Evolutionary conservation across 1,140 invertebrate genomes (phyloP).

Genomic region (Phymastichus coffea): DNA sequence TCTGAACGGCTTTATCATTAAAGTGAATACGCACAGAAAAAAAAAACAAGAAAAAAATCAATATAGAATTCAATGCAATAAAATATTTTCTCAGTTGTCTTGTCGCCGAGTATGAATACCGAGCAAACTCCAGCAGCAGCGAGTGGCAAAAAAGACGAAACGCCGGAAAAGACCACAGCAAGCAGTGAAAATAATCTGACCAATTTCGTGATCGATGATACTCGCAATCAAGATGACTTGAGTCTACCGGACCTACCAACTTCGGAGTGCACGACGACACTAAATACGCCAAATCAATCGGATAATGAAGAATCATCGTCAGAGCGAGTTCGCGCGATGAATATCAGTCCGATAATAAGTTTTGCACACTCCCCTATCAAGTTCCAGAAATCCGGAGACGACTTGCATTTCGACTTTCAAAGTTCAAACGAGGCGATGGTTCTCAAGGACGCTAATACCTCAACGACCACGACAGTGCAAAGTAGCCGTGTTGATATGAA

Average conservation of each 20-base stretch:
- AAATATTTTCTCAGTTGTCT: too few relatives aligned
- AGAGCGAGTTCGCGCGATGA: constrained; percentile 43
- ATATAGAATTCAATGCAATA: too few relatives aligned
- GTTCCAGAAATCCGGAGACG: constrained; percentile 32
- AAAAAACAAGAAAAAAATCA: too few relatives aligned
- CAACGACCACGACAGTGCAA: neutral
- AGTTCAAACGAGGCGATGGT: constrained; percentile 22
- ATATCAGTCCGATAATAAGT: constrained; percentile 51
- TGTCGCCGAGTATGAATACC: neutral
- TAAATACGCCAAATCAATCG: constrained; percentile 53
- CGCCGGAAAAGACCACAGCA: too few relatives aligned
- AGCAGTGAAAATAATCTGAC: neutral
- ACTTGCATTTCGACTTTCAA: constrained; percentile 42
- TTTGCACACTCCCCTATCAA: constrained; percentile 49
- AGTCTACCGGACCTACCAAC: constrained; percentile 51
- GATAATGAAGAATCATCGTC: constrained; percentile 49
- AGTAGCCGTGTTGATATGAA: neutral
- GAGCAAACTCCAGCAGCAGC: neutral
- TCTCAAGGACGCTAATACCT: neutral
- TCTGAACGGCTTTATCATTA: too few relatives aligned
- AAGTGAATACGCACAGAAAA: too few relatives aligned
- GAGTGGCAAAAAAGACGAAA: neutral
- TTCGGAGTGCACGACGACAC: constrained; percentile 49
- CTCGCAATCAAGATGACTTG: constrained; percentile 50
- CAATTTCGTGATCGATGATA: constrained; percentile 39